Conservation (phyloP, 2,113 vertebrate genomes). For the Boulengeromyrus knoepffleri region DNA sequence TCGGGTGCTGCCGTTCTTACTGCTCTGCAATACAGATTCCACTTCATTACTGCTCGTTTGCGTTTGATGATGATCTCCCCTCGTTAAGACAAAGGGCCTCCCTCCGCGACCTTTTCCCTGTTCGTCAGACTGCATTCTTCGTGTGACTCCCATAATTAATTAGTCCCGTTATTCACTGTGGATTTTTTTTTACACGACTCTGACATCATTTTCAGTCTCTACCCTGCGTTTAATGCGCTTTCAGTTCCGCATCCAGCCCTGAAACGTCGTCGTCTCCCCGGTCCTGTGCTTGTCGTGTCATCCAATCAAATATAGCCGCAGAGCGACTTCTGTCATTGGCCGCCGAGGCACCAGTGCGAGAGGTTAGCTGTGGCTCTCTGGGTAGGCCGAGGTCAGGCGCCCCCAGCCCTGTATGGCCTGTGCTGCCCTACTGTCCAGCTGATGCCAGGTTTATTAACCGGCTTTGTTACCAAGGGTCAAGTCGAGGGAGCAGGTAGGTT, state of each 20-base stretch:
- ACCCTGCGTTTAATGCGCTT: neutral
- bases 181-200: neutral
- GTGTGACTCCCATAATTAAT: neutral
- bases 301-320: neutral
- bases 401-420: neutral
- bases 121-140: neutral
- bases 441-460: neutral
- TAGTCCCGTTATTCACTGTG: neutral
- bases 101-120: neutral
- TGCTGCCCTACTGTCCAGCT: neutral
- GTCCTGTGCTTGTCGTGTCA: neutral
- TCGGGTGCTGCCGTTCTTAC: neutral
- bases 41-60: constrained; percentile 2
- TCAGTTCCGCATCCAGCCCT: neutral
- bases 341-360: neutral
- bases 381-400: neutral
- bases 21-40: neutral
- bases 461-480: neutral
- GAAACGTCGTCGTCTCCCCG: neutral
- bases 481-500: neutral
- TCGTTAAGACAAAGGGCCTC: neutral
- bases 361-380: neutral
- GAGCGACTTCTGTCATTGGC: neutral
- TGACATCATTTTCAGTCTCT: neutral
- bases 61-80: neutral